Evolutionary conservation across 2,888 invertebrate species (phyloP), one percentile per base, ranked within the genome.

Genomic region (Nymphalis polychloros): DNA sequence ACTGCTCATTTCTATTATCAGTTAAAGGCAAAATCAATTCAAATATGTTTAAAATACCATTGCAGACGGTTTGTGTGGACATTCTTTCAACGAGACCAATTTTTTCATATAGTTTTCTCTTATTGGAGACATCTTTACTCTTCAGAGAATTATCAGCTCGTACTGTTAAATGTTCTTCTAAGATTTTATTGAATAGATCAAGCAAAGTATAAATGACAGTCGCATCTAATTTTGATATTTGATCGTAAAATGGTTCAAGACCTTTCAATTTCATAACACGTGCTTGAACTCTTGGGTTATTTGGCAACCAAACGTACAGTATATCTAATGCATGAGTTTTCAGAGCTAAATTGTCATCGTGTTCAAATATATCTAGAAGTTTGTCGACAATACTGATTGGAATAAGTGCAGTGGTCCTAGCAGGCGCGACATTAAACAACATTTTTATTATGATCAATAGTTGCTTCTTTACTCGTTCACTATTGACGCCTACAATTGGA

Each of bases 261-360:
- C 91, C 90, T 77, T 84, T 88, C 1, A 83, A 41, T 72, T 86
- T 87, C 86, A 91, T 89, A 0, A 91, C 82, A 23, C 86, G 78
- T 0, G 84, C 80, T 77, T 92, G 92, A 0, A 86, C 74, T 52
- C 74, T 80, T 0, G 90, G 89, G 46, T 87, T 89, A 0, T 81
- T 81, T 2, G 89, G 90, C 17, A 92, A 70, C 91, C 89, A 91
- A 19, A 75, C 41, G 41, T 75, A 70, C 2, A 92, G 67, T 0
- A 91, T 76, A 52, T 90, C 87, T 48, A 91, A 64, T 0, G 82
- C 80, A 20, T 83, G 80, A 0, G 82, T 81, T 75, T 90, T 91
- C 1, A 87, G 59, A 10, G 76, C 82, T 16, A 85, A 66, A 68
- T 83, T 83, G 0, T 80, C 70, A 10, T 85, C 86, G 1, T 78